phyloP scores from a whole-genome alignment of 2,888 invertebrate genomes.

The Yponomeuta evonymella region DNA sequence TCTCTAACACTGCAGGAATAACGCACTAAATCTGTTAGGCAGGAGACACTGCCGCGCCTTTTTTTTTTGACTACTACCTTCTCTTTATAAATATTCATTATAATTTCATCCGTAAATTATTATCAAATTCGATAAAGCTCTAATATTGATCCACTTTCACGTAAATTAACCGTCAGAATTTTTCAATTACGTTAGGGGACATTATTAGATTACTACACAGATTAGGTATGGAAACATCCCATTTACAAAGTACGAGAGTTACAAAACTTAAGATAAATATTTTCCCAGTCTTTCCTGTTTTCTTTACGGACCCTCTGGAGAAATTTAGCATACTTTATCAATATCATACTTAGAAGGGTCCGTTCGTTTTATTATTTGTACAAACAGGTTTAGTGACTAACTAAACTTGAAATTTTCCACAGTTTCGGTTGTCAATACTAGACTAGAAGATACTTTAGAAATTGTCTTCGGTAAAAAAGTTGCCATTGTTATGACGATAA shows the following conservation, averaged over 20 bases:
- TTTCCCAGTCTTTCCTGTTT: constrained; percentile 6
- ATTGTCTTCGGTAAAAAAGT: too few relatives aligned
- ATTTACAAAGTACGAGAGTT: neutral
- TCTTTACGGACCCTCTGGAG: neutral
- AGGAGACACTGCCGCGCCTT: constrained; percentile 15
- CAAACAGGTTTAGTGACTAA: constrained; percentile 54
- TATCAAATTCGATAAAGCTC: constrained; percentile 77
- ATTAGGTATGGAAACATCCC: neutral
- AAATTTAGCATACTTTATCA: constrained; percentile 44
- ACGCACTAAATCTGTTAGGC: constrained; percentile 54
- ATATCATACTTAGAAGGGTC: neutral
- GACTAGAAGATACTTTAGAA: too few relatives aligned
- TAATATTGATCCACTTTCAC: constrained; percentile 73
- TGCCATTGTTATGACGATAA: too few relatives aligned
- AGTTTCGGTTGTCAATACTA: neutral
- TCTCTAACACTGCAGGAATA: constrained; percentile 58
- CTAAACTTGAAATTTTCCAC: neutral
- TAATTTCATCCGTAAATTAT: constrained; percentile 70
- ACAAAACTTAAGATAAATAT: neutral
- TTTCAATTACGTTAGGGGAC: constrained; percentile 6
- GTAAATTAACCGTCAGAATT: constrained; percentile 47
- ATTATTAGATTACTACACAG: constrained; percentile 1
- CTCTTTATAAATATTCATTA: constrained; percentile 65
- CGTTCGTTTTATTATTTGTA: constrained; percentile 36
- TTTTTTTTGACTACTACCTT: constrained; percentile 36